Evolutionary conservation across 2,113 vertebrate genomes (phyloP), one percentile per base, ranked within the genome.

Genomic region (Oncorhynchus gorbuscha): DNA sequence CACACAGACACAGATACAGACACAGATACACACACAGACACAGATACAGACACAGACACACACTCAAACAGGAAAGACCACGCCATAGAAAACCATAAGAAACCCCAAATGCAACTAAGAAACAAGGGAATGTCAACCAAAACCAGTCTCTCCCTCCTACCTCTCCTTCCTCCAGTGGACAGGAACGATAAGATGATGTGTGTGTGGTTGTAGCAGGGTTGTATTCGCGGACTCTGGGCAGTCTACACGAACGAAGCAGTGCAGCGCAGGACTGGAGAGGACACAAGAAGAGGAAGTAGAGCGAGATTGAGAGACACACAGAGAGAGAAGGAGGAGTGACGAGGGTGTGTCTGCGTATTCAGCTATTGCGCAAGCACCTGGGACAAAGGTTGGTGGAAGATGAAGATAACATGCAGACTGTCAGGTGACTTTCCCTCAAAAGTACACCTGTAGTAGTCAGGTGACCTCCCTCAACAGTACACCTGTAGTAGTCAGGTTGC

Each of bases 171-270:
- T 0, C 12, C 4, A 32, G 12, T n/a, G 5, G 22, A 14, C 32
- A 70, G 68, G 72, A 26, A 49, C 49, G 9, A 81, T 24, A 1
- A 55, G 18, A 39, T 7, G 18, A 61, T 55, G 75, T 22, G 14
- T 26, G 48, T 32, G 22, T 35, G 20, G 32, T 49, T n/a, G 45
- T 59, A 45, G 30, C 30, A 69, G 72, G 73, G 30, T 61, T 76
- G 74, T 76, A 76, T 83, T 83, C 87, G 85, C 87, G 92, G 93
- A 94, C 93, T 94, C 91, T 93, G 93, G 91, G 72, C 92, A 93
- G 93, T 94, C 92, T 22, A 93, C 92, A 92, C 85, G 87, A 94
- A 91, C 81, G 73, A 76, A 87, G 76, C 84, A 30, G 75, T 77
- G 77, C 76, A 79, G 80, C 79, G 67, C 69, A 45, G 71, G 68